Conservation (phyloP, 2,888 invertebrate species). For the Dynastes hyllus region DNA sequence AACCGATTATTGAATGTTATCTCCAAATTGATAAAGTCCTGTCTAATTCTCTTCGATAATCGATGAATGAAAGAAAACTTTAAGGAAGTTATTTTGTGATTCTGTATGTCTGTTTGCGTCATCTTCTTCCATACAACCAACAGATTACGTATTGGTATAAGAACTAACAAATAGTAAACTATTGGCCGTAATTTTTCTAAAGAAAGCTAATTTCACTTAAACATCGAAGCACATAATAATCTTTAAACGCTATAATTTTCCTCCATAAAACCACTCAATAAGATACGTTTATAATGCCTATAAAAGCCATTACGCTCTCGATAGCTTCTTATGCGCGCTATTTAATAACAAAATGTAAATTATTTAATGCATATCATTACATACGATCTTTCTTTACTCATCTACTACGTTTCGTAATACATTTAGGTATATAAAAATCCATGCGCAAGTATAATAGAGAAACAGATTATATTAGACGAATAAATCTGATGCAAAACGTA, state of each 20-base stretch:
- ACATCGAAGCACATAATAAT: not conserved
- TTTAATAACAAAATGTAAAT: conserved; percentile 10
- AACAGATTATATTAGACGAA: conserved; percentile 33
- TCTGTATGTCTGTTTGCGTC: no score
- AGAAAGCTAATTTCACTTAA: conserved; percentile 3
- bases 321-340: not conserved
- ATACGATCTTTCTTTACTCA: not conserved
- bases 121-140: no score
- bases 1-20: no score
- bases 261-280: not conserved
- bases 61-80: no score
- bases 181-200: no score
- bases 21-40: no score
- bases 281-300: no score
- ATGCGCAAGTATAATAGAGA: not conserved
- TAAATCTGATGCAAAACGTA: conserved; percentile 41
- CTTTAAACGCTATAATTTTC: not conserved
- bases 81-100: no score
- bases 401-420: not conserved
- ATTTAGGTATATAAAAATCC: not conserved
- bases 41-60: no score
- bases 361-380: conserved; percentile 11
- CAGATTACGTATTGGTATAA: no score
- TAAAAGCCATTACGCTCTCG: not conserved
- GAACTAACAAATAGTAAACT: no score